Conservation (phyloP, 2,113 vertebrate genomes). For the Alligator mississippiensis region DNA sequence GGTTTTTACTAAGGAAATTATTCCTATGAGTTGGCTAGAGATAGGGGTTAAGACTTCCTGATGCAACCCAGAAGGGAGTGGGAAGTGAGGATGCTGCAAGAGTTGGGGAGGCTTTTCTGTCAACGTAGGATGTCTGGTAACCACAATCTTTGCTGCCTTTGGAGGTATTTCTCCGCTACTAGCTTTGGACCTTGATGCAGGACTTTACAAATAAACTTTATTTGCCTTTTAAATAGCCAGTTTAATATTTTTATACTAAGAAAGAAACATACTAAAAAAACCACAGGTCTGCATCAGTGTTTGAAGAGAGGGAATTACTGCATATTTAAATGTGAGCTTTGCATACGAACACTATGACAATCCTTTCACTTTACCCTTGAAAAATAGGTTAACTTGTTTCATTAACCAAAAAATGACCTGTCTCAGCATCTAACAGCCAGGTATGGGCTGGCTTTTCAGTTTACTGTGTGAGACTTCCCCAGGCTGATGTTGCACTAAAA, state of each 20-base stretch:
- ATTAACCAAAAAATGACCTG: background rate
- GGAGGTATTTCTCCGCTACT: background rate
- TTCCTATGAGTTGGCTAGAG: conserved; percentile 46
- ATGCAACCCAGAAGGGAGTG: conserved; percentile 25
- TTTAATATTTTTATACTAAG: background rate
- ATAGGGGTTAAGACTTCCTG: conserved; percentile 48
- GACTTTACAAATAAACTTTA: background rate
- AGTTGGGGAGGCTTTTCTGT: conserved; percentile 57
- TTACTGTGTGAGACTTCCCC: rapidly evolving
- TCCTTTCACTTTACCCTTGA: background rate
- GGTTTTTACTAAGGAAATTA: conserved; percentile 58
- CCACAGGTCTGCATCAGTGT: background rate
- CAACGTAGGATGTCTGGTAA: background rate
- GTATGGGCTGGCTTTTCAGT: background rate
- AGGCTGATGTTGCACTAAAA: background rate
- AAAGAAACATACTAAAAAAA: background rate
- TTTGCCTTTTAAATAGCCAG: rapidly evolving
- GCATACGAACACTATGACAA: background rate
- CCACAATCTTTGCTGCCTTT: background rate
- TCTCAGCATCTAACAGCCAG: background rate
- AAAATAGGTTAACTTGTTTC: background rate
- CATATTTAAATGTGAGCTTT: background rate
- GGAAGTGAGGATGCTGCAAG: conserved; percentile 41
- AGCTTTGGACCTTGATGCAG: background rate
- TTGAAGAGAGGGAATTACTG: background rate